Base-by-base conservation (phyloP, 2,797 vertebrate species). In the Hoplostethus mediterraneus region DNA sequence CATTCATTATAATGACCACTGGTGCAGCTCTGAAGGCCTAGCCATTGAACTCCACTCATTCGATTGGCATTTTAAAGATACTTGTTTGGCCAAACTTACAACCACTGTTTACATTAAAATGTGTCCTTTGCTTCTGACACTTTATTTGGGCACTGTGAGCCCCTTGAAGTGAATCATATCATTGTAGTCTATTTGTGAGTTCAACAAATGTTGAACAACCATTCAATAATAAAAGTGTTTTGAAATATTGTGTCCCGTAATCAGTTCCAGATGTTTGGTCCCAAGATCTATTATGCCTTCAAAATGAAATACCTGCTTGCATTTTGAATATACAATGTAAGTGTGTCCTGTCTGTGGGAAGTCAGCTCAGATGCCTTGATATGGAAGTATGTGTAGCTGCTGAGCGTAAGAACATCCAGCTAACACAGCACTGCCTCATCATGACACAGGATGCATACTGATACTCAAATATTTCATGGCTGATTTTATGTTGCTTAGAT, bases 391-490 rank as follows among this genome's bases (percentile, higher is more conserved):
- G 88, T 78, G 67, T 86, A 90, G 82, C 88, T 91, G 91, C 91
- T 93, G 91, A 80, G 83, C 44, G 51, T 42, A 30, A 17, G 77
- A 21, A 65, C 89, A 93, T 89, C 82, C 86, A 93, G 90, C 91
- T 90, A 92, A 90, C 79, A 89, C 17, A 87, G 88, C 84, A 89
- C 87, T 93, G 86, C 90, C 89, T 88, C 14, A 92, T 88, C 81
- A 91, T 71, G 89, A 81, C 89, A 89, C 63, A 36, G 28, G 30
- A 60, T 13, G 16, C 13, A 42, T 12, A 44, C 38, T 11, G 38
- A 0, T 51, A 17, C 49, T 51, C 49, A 51, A 7, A n/a, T n/a
- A 21, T 28, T 12, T 10, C 2, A 21, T 25, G 12, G 6, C 21
- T 52, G 7, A 30, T 30, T 28, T 44, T 44, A 13, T 12, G 4